phyloP scores from a whole-genome alignment of 2,888 invertebrate species.

The Corbicula japonica region DNA sequence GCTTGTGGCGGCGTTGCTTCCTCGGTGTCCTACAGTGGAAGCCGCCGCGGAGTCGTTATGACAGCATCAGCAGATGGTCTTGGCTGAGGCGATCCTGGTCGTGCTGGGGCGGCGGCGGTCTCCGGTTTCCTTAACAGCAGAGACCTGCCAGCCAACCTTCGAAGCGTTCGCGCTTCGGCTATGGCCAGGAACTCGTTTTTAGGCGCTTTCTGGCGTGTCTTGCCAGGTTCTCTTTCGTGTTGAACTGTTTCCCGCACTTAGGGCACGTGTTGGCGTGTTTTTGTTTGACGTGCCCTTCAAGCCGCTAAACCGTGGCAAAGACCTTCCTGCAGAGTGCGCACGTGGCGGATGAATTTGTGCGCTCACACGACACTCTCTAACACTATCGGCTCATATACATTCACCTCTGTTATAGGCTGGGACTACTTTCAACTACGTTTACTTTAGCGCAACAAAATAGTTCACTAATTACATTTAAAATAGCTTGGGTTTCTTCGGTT shows the following conservation, averaged over 20 bases:
- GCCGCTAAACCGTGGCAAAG: background rate
- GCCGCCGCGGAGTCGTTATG: too few species aligned
- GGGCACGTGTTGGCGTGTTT: background rate
- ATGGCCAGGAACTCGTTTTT: background rate
- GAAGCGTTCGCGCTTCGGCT: background rate
- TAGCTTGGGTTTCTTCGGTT: too few species aligned
- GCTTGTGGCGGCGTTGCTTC: too few species aligned
- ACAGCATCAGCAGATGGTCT: background rate
- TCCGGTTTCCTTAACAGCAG: background rate
- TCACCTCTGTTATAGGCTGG: too few species aligned
- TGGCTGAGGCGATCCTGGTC: background rate
- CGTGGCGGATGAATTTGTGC: background rate
- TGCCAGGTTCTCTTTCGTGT: background rate
- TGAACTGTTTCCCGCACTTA: background rate
- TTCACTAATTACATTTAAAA: too few species aligned
- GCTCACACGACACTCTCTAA: too few species aligned
- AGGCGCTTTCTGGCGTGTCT: slow-evolving; percentile 1
- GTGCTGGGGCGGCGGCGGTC: background rate
- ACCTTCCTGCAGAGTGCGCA: background rate
- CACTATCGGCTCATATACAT: too few species aligned
- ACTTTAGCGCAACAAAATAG: too few species aligned
- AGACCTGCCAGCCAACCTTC: background rate
- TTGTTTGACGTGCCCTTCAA: background rate
- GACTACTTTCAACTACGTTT: too few species aligned
- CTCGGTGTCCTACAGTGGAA: too few species aligned